Base-by-base conservation (phyloP, 2,888 invertebrate genomes). In the Aquatica leii region DNA sequence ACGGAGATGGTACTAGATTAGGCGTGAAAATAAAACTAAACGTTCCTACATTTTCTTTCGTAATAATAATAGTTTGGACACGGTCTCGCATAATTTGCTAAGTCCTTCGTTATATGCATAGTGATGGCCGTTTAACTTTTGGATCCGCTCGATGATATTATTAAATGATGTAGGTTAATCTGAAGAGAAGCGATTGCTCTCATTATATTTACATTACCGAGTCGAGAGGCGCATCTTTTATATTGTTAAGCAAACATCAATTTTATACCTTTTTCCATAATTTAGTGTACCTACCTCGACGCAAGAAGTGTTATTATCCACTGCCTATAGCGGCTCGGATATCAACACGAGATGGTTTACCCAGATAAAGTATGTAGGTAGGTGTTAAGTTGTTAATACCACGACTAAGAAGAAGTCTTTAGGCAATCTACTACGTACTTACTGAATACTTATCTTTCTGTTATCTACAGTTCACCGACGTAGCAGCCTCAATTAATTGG, bases 1-100 rank as follows among this genome's bases (percentile, higher is more conserved):
- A 62, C 24, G 18, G 54, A 64, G 59, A 56, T 35, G 40, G 37
- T 52, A 18, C 9, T n/a, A 56, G 17, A 31, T 20, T 12, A 18
- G 37, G 46, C 50, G 21, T 34, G 11, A 40, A 51, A 46, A 15
- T 46, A 41, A 62, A 62, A 58, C 58, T 58, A 58, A 53, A 31
- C 24, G 34, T 60, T 69, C 65, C 62, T 14, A 41, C 71, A 66
- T 70, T 70, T 70, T 70, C 67, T 71, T 71, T 68, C 2, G 6
- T 24, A 35, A 63, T 46, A 56, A 69, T 61, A 70, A 71, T 69
- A 68, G 37, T 63, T 66, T 64, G 68, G 62, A 69, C 74, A 73
- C 70, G 67, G 67, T 59, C 65, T 53, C 60, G 72, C 71, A 71
- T 73, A 71, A 72, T 71, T 69, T 53, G 65, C 62, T 74, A 73